Evolutionary conservation across 37 sponge, comb jelly and placozoan genomes (phyloP).

Genomic region (Cladorhizidae sp.): DNA sequence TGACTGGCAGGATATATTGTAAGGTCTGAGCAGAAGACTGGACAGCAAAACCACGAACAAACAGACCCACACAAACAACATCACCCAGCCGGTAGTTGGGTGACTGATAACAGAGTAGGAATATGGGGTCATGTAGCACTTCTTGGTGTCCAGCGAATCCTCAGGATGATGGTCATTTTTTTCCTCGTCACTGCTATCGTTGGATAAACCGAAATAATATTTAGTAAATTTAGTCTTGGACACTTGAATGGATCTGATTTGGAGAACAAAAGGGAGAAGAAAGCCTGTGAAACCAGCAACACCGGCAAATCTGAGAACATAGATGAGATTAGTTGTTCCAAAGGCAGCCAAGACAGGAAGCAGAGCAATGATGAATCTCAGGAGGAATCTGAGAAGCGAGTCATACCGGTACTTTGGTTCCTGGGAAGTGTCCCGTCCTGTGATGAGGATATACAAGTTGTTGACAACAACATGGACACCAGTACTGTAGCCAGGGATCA

Average conservation of each 20-base stretch:
- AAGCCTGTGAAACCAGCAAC: slow-evolving; percentile 68
- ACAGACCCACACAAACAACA: neutral
- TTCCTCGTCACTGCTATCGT: too few relatives aligned
- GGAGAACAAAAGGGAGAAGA: slow-evolving; percentile 56
- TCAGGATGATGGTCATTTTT: neutral
- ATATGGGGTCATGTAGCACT: slow-evolving; percentile 61
- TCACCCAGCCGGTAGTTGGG: slow-evolving; percentile 32
- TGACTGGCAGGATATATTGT: neutral
- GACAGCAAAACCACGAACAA: slow-evolving; percentile 39
- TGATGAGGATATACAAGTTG: slow-evolving; percentile 68
- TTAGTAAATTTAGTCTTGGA: slow-evolving; percentile 35
- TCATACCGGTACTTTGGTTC: neutral
- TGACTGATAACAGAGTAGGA: slow-evolving; percentile 54
- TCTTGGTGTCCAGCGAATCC: neutral
- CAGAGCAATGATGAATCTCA: slow-evolving; percentile 50
- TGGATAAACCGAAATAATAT: neutral
- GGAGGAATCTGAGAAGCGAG: slow-evolving; percentile 27
- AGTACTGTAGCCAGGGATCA: slow-evolving; percentile 77
- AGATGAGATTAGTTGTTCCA: slow-evolving; percentile 78
- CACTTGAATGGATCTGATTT: slow-evolving; percentile 36
- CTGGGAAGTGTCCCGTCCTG: slow-evolving; percentile 47
- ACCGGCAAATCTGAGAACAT: slow-evolving; percentile 77
- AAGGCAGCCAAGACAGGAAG: slow-evolving; percentile 79
- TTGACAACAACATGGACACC: slow-evolving; percentile 50
- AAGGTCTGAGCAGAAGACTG: slow-evolving; percentile 28